These are phyloP conservation scores for Ptiloglossa arizonensis DNA, from an alignment of 1,140 invertebrate species.

Conservation along the genomic window DNA sequence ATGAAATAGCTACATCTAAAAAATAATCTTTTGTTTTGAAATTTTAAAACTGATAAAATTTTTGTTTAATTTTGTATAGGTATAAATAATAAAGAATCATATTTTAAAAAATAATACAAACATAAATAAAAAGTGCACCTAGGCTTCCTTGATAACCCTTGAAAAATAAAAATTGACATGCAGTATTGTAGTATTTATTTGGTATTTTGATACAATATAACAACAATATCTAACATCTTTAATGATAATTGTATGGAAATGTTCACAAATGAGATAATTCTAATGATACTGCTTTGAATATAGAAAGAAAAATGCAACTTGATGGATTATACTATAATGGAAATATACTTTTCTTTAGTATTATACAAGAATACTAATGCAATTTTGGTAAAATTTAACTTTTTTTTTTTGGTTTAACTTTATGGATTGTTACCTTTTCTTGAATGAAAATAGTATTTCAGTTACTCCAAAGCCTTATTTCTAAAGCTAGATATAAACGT, in stretches of 20 bases:
- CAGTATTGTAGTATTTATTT: slow-evolving; percentile 57
- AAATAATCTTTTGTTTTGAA: slow-evolving; percentile 54
- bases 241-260: slow-evolving; percentile 32
- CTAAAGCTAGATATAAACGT: not conserved
- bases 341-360: slow-evolving; percentile 6
- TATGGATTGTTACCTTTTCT: slow-evolving; percentile 10
- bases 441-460: not conserved
- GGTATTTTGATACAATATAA: slow-evolving; percentile 60
- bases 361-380: slow-evolving; percentile 8
- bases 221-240: slow-evolving; percentile 48
- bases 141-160: not conserved
- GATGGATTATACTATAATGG: slow-evolving; percentile 16
- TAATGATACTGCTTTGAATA: slow-evolving; percentile 25
- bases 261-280: slow-evolving; percentile 19
- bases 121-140: not conserved
- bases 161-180: slow-evolving; percentile 26
- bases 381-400: slow-evolving; percentile 26
- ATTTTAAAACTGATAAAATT: not conserved
- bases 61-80: not conserved
- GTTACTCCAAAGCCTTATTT: slow-evolving; percentile 1
- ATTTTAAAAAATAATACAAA: not conserved
- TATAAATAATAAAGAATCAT: not conserved
- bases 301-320: slow-evolving; percentile 30
- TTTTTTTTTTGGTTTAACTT: too few relatives aligned
- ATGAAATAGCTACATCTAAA: slow-evolving; percentile 70